Percentiles rank a stretch among this genome's conserved stretches.
Conservation (phyloP, 1,140 invertebrate genomes). For the Triops longicaudatus region DNA sequence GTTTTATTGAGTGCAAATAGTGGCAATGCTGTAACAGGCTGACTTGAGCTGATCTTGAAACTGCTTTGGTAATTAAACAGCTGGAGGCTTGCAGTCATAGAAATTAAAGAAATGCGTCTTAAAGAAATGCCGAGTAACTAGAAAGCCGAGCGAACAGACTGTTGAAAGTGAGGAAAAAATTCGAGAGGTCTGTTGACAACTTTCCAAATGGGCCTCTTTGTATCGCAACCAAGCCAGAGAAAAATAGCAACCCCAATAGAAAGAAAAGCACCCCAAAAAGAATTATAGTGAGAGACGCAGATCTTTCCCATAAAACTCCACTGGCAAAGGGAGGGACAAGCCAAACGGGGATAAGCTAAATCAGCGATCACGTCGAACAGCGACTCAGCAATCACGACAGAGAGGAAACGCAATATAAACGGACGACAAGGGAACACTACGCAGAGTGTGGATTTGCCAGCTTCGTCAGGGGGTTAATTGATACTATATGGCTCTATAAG, state of each 20-base stretch:
- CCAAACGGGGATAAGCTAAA: constrained; percentile 11
- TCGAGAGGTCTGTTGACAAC: not conserved
- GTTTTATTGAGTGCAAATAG: too few relatives aligned
- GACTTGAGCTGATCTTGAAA: too few relatives aligned
- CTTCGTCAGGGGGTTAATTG: not conserved
- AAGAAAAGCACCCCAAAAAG: not conserved
- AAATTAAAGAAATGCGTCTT: too few relatives aligned
- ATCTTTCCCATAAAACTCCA: not conserved
- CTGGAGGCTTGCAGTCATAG: too few relatives aligned
- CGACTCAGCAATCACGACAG: not conserved
- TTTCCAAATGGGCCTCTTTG: not conserved
- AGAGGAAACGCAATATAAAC: not conserved
- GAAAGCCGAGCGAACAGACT: not conserved
- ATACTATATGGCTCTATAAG: not conserved
- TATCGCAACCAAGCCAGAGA: not conserved
- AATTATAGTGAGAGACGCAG: not conserved
- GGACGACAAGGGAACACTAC: not conserved
- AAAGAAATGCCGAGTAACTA: not conserved
- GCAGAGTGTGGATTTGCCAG: not conserved
- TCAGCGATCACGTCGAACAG: not conserved
- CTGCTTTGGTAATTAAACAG: too few relatives aligned
- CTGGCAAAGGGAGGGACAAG: not conserved
- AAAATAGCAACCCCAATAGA: not conserved
- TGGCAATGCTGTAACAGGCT: too few relatives aligned
- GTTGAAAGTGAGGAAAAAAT: not conserved